Base-by-base conservation (phyloP, 2,113 vertebrate species). In the Malurus melanocephalus region DNA sequence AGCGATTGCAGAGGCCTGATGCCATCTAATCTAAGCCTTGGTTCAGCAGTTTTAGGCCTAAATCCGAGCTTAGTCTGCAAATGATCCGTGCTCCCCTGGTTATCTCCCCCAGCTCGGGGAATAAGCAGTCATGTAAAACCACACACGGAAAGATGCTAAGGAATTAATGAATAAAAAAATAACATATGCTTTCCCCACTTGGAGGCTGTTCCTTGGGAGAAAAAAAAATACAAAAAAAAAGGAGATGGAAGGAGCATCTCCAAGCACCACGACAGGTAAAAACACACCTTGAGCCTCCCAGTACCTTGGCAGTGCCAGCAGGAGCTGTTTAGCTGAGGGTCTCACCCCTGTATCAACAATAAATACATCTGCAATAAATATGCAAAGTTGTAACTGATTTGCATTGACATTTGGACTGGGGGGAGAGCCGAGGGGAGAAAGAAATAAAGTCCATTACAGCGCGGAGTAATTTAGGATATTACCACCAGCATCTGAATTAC, bases 401-500 rank as follows among this genome's bases (percentile, higher is more conserved):
- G 96, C 96, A 96, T 95, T 96, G 97, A 96, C 95, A 97, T 97
- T 97, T 96, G 95, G 93, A 60, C 91, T 18, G 19, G 92, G 91
- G 62, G 87, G 90, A 87, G 69, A 87, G 81, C 85, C 15, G 14
- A 84, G 80, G 91, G 81, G 76, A 80, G 74, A 81, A 93, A 79
- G 92, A 94, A 95, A 95, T 94, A 95, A 95, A 97, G 95, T 96
- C 96, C 92, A 67, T 97, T 96, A 96, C 89, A 96, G 94, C 81
- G 18, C 95, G 91, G 96, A 97, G 95, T 96, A 97, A 97, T 98
- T 98, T 97, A 94, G 97, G 95, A 95, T 97, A 97, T 97, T 97
- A 97, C 97, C 96, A 94, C 86, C 35, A 82, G 97, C 97, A 97
- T 97, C 97, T 97, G 97, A 97, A 98, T 98, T 97, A 97, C 97